phyloP scores from a whole-genome alignment of 2,797 vertebrate species.

The Coregonus sp. region DNA sequence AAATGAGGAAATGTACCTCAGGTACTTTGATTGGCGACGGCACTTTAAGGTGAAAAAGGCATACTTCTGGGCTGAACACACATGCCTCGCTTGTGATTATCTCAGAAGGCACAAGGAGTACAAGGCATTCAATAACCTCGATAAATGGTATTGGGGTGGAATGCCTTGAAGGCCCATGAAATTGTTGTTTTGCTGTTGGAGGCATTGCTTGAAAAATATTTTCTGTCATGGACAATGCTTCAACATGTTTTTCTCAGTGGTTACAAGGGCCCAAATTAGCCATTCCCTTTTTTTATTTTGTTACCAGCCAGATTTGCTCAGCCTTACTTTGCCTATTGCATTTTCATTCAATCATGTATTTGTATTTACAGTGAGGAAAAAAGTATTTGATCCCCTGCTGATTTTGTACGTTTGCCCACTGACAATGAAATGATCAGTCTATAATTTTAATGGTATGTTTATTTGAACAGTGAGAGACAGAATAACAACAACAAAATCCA shows the following conservation, averaged over 20 bases:
- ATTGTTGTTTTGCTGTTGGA: slow-evolving; percentile 45
- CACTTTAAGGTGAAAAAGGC: slow-evolving; percentile 94
- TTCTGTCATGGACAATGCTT: slow-evolving; percentile 22
- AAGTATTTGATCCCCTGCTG: too few relatives aligned
- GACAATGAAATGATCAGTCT: too few relatives aligned
- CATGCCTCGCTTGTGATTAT: slow-evolving; percentile 93
- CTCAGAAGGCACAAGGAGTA: slow-evolving; percentile 94
- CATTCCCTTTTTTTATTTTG: slow-evolving; percentile 27
- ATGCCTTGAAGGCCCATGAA: slow-evolving; percentile 41
- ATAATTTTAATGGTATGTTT: too few relatives aligned
- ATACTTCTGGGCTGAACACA: slow-evolving; percentile 95
- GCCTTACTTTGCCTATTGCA: slow-evolving; percentile 63
- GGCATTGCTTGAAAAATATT: slow-evolving; percentile 57
- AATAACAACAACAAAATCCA: too few relatives aligned
- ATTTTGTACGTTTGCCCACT: too few relatives aligned
- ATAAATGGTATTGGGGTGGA: slow-evolving; percentile 98
- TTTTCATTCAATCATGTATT: slow-evolving; percentile 34
- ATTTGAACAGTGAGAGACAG: too few relatives aligned
- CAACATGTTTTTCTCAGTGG: slow-evolving; percentile 38
- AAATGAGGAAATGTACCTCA: slow-evolving; percentile 91
- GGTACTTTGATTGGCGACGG: slow-evolving; percentile 94
- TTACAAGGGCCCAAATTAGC: slow-evolving; percentile 42
- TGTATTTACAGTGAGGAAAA: slow-evolving; percentile 11
- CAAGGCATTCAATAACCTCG: slow-evolving; percentile 90
- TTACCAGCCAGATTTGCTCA: slow-evolving; percentile 42